Percentiles rank a stretch among this genome's conserved stretches.
phyloP scores from a whole-genome alignment of 2,113 vertebrate species.

The Smithornis capensis region DNA sequence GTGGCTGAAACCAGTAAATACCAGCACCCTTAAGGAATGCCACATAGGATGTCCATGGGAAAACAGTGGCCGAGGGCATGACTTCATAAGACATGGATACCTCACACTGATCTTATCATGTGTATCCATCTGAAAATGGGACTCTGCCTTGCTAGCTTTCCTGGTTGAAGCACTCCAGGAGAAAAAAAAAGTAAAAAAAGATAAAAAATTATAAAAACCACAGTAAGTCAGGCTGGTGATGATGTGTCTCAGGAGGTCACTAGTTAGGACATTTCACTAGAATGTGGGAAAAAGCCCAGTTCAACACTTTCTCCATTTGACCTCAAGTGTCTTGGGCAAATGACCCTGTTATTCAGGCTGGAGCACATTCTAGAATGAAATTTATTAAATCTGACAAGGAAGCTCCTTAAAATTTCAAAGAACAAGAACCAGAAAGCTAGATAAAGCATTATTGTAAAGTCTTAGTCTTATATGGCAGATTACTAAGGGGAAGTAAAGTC shows the following conservation, averaged over 20 bases:
- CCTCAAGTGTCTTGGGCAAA: neutral
- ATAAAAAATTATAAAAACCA: neutral
- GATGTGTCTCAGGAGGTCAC: neutral
- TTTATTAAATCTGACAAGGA: neutral
- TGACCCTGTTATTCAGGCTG: neutral
- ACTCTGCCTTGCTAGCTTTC: neutral
- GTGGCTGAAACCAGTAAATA: neutral
- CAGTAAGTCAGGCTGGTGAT: neutral
- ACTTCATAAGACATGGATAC: neutral
- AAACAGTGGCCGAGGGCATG: neutral
- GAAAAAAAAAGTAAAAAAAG: neutral
- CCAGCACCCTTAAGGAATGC: neutral
- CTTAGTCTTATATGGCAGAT: neutral
- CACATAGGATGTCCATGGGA: neutral
- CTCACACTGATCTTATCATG: rapidly evolving
- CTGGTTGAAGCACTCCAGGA: neutral
- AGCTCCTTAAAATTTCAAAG: neutral
- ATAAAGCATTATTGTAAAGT: neutral
- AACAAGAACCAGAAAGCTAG: neutral
- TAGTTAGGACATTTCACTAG: neutral
- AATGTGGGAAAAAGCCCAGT: neutral
- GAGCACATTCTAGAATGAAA: neutral
- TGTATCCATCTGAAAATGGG: neutral
- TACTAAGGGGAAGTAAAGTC: neutral
- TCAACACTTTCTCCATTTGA: neutral